phyloP scores from a whole-genome alignment of 2,888 invertebrate species.

The Arenicola marina region DNA sequence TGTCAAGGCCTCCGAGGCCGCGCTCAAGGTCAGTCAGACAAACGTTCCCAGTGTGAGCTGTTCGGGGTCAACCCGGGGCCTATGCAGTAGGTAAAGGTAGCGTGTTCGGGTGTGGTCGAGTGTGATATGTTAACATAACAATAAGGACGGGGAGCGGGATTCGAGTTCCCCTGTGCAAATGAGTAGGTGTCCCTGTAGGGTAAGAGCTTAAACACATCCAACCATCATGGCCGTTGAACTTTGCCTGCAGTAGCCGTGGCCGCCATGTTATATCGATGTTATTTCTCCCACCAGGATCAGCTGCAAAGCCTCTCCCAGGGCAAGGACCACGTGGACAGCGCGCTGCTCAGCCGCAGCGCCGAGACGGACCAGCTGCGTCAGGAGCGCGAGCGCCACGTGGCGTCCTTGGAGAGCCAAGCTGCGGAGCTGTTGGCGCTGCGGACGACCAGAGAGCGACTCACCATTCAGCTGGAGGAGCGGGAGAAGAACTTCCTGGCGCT shows the following conservation, averaged over 20 bases:
- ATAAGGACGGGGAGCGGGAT: too few relatives aligned
- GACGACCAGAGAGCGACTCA: constrained; percentile 41
- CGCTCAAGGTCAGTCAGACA: background rate
- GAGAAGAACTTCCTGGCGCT: constrained; percentile 46
- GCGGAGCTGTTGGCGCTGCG: constrained; percentile 43
- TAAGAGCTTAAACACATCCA: too few relatives aligned
- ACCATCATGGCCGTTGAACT: too few relatives aligned
- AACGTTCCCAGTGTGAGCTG: too few relatives aligned
- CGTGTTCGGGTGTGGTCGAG: too few relatives aligned
- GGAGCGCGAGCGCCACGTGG: constrained; percentile 5
- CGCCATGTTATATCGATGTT: too few relatives aligned
- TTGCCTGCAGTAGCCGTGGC: too few relatives aligned
- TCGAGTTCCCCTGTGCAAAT: too few relatives aligned
- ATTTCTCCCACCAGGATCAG: constrained; percentile 18
- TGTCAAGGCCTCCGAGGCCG: background rate
- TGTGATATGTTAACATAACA: too few relatives aligned
- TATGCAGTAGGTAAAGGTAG: too few relatives aligned
- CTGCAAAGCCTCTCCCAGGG: constrained; percentile 38
- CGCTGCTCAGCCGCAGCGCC: constrained; percentile 39
- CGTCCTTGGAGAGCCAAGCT: constrained; percentile 45
- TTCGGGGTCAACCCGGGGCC: too few relatives aligned
- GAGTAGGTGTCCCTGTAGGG: too few relatives aligned
- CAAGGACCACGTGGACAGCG: constrained; percentile 40
- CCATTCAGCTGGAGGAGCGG: constrained; percentile 50
- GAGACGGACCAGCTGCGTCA: constrained; percentile 16